Conservation (phyloP, 2,797 vertebrate genomes). For the Allochrocebus solatus region DNA sequence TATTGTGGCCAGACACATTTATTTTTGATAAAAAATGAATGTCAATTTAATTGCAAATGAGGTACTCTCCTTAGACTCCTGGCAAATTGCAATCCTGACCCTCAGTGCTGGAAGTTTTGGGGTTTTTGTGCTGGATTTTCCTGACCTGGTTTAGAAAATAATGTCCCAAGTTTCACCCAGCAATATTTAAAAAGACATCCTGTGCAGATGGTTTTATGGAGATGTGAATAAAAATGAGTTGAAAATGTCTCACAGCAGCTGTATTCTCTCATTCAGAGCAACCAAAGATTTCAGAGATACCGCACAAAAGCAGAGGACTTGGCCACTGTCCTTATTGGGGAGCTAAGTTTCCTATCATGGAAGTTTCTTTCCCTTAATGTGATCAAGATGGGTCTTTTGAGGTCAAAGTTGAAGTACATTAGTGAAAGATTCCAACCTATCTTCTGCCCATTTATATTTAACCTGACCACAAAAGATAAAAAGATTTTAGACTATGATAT, state of each 20-base stretch:
- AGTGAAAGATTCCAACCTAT: slow-evolving; percentile 75
- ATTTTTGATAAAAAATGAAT: slow-evolving; percentile 77
- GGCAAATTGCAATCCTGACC: slow-evolving; percentile 73
- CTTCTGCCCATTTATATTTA: slow-evolving; percentile 79
- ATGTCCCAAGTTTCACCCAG: slow-evolving; percentile 64
- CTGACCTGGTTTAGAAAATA: slow-evolving; percentile 74
- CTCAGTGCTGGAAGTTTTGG: slow-evolving; percentile 66
- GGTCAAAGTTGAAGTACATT: slow-evolving; percentile 77
- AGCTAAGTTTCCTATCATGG: slow-evolving; percentile 49
- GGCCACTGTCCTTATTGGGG: slow-evolving; percentile 68
- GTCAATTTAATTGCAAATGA: slow-evolving; percentile 86
- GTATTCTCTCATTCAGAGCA: slow-evolving; percentile 73
- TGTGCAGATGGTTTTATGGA: slow-evolving; percentile 70
- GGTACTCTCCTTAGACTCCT: slow-evolving; percentile 74
- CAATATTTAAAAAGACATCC: slow-evolving; percentile 77
- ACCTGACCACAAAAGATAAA: slow-evolving; percentile 74
- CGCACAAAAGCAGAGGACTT: slow-evolving; percentile 65
- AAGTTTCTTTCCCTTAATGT: slow-evolving; percentile 74
- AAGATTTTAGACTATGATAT: slow-evolving; percentile 77
- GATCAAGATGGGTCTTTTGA: slow-evolving; percentile 75
- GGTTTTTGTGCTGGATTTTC: slow-evolving; percentile 32
- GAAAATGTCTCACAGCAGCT: slow-evolving; percentile 76
- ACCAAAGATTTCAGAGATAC: slow-evolving; percentile 67
- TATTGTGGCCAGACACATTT: slow-evolving; percentile 77
- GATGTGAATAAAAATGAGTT: slow-evolving; percentile 77